Evolutionary conservation across 2,797 vertebrate species (phyloP).

Genomic region (Ara ararauna): DNA sequence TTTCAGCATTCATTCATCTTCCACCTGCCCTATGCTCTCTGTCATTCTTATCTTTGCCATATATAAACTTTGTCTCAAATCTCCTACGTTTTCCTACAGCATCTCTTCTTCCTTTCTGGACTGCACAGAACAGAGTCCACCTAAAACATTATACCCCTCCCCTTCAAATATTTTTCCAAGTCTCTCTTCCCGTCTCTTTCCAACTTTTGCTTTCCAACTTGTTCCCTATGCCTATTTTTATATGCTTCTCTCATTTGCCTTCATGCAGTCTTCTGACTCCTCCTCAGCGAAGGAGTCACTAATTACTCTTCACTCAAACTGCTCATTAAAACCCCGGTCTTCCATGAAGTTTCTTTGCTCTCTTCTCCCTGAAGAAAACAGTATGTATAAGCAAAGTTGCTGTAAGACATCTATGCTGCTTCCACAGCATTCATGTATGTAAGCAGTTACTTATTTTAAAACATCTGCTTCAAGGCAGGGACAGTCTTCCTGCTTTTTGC

Average conservation of each 20-base stretch:
- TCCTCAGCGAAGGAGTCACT: neutral
- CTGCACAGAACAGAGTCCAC: neutral
- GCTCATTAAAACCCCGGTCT: neutral
- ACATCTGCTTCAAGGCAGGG: neutral
- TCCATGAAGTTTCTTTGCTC: neutral
- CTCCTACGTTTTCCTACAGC: neutral
- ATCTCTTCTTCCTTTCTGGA: neutral
- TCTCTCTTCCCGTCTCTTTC: neutral
- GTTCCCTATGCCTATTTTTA: neutral
- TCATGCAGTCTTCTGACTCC: neutral
- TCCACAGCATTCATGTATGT: neutral
- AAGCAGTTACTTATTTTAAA: neutral
- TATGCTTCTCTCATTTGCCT: neutral
- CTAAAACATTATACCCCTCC: neutral
- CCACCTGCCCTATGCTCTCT: neutral
- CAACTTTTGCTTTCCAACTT: neutral
- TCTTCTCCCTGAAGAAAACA: neutral
- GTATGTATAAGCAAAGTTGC: neutral
- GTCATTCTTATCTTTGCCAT: neutral
- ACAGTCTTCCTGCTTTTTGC: neutral
- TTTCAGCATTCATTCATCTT: neutral
- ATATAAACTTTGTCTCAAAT: neutral
- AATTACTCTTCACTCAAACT: neutral
- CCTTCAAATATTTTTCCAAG: neutral
- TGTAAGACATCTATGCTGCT: neutral